Evolutionary conservation across 2,113 vertebrate genomes (phyloP).

Genomic region (Cyprinodon variegatus): DNA sequence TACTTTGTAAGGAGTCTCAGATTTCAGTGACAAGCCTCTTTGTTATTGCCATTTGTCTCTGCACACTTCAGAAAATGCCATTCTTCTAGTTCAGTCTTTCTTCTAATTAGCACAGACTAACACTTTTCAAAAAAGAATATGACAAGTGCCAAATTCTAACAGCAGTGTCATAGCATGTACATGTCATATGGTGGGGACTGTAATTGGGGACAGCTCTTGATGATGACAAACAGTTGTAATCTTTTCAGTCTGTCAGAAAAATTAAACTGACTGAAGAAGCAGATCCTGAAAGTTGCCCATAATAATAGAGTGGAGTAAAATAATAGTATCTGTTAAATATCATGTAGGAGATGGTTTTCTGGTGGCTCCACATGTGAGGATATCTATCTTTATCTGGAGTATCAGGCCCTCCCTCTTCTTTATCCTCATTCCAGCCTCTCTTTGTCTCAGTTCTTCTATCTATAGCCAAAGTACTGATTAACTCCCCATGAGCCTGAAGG

Average conservation of each 20-base stretch:
- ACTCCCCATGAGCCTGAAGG: slow-evolving; percentile 59
- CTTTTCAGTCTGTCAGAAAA: background rate
- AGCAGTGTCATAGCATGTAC: background rate
- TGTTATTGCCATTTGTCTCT: background rate
- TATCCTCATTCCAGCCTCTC: slow-evolving; percentile 31
- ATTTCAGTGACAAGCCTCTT: background rate
- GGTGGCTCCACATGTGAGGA: slow-evolving; percentile 4
- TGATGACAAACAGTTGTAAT: background rate
- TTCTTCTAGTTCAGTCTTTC: background rate
- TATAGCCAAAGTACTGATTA: slow-evolving; percentile 66
- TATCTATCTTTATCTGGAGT: background rate
- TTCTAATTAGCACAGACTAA: background rate
- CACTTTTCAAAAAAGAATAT: background rate
- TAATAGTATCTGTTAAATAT: background rate
- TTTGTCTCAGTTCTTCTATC: slow-evolving; percentile 47
- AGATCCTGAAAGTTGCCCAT: background rate
- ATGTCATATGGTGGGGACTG: background rate
- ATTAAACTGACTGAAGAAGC: too few species aligned
- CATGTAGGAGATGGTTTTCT: background rate
- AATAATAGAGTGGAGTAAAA: background rate
- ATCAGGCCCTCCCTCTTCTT: slow-evolving; percentile 20
- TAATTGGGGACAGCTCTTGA: background rate
- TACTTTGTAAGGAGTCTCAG: background rate
- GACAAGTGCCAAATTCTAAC: background rate
- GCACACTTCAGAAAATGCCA: background rate